Evolutionary conservation across 2,888 invertebrate species (phyloP), one percentile per base, ranked within the genome.

Genomic region (Polietes domitor): DNA sequence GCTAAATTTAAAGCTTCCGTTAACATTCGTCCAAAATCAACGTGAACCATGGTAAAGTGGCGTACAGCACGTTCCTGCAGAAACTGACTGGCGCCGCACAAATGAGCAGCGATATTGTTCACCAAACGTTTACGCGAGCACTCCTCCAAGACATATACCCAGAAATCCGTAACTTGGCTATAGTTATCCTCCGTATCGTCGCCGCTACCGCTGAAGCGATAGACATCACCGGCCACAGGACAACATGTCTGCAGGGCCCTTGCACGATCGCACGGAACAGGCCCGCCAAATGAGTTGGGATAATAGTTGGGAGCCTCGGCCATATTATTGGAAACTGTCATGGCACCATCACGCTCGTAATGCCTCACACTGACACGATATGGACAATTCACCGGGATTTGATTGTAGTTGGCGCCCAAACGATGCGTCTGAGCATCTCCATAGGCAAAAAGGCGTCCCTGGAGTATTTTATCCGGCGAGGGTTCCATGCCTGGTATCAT

Each of bases 351-450:
- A 50, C 99, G 95, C 92, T 98, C 98, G 90, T 97, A 98, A 92
- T 98, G 97, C 47, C 93, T 91, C 0, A 92, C 88, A 3, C 93
- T 92, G 2, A 94, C 94, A 85, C 94, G 93, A 93, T 95, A 98
- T 0, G 99, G 98, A 91, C 98, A 98, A 93, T 99, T 99, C 21
- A 99, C 98, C 0, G 98, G 97, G 58, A 99, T 94, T 92, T 98
- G 98, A 86, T 96, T 93, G 92, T 95, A 97, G 93, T 99, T 99
- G 0, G 97, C 94, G 6, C 99, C 99, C 87, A 99, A 93, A 72
- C 98, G 95, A 92, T 98, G 96, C 85, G 96, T 94, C 89, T 99
- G 99, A 0, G 99, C 98, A 92, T 99, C 99, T 0, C 95, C 95
- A 92, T 99, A 98, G 0, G 97, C 94, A 92, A 98, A 97, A 15